phyloP scores from a whole-genome alignment of 2,113 vertebrate species.

The Bufo gargarizans region DNA sequence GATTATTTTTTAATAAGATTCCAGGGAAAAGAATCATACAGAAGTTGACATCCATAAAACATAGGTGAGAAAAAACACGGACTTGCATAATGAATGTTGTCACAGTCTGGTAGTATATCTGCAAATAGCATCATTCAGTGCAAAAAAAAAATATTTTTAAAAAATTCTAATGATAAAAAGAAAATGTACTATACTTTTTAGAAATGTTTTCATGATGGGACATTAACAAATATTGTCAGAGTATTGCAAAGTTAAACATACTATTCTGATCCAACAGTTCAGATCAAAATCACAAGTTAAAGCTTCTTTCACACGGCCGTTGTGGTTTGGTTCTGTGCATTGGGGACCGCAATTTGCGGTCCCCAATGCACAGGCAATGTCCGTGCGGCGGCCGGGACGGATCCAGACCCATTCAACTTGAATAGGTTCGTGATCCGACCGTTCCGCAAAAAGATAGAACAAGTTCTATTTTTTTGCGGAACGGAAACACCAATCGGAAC shows the following conservation, averaged over 20 bases:
- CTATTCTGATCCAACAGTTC: neutral
- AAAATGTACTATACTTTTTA: neutral
- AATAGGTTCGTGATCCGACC: too few species aligned
- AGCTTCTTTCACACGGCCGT: too few species aligned
- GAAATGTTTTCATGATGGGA: neutral
- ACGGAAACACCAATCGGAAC: too few species aligned
- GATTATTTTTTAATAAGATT: slow-evolving; percentile 39
- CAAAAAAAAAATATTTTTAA: neutral
- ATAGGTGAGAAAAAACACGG: neutral
- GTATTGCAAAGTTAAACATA: too few species aligned
- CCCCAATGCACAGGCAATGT: too few species aligned
- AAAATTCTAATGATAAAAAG: neutral
- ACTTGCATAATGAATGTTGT: neutral
- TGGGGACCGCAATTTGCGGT: too few species aligned
- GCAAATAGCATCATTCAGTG: neutral
- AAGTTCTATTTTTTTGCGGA: too few species aligned
- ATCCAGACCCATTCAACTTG: too few species aligned
- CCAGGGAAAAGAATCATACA: neutral
- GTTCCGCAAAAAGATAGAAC: too few species aligned
- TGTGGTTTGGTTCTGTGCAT: too few species aligned
- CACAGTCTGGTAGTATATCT: neutral
- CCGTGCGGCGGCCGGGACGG: too few species aligned
- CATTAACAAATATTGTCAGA: neutral
- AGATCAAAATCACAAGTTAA: too few species aligned
- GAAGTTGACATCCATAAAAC: slow-evolving; percentile 14